Conservation (phyloP, 2,797 vertebrate species). For the Acridotheres tristis region DNA sequence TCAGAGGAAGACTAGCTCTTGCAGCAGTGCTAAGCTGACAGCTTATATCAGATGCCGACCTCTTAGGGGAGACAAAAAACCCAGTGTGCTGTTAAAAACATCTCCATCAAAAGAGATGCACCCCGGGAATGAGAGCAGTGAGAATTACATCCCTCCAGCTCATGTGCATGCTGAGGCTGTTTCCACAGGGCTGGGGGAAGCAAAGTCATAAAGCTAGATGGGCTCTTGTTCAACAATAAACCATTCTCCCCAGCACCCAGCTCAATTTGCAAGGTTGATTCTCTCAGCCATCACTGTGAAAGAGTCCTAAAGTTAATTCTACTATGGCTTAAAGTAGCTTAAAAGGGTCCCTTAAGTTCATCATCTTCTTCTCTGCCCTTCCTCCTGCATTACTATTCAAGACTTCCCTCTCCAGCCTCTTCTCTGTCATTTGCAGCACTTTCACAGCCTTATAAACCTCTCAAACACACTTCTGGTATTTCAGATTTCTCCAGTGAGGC, state of each 20-base stretch:
- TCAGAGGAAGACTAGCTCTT: not conserved
- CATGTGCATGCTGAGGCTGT: not conserved
- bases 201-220: not conserved
- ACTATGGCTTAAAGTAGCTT: not conserved
- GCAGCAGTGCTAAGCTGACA: not conserved
- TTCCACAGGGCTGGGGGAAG: not conserved
- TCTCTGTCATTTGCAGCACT: not conserved
- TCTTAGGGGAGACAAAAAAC: not conserved
- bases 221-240: not conserved
- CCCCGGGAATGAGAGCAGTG: not conserved
- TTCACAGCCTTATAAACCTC: not conserved
- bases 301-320: not conserved
- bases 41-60: not conserved
- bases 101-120: not conserved
- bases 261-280: not conserved
- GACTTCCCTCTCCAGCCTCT: not conserved
- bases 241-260: fast-evolving
- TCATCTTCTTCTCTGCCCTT: not conserved
- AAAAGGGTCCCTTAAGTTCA: not conserved
- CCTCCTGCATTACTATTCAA: not conserved
- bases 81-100: not conserved
- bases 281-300: not conserved
- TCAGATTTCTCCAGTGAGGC: not conserved
- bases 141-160: not conserved
- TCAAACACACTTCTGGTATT: not conserved